Conservation (phyloP, 35 echinoderm and acorn worm genomes). For the Patiria miniata region DNA sequence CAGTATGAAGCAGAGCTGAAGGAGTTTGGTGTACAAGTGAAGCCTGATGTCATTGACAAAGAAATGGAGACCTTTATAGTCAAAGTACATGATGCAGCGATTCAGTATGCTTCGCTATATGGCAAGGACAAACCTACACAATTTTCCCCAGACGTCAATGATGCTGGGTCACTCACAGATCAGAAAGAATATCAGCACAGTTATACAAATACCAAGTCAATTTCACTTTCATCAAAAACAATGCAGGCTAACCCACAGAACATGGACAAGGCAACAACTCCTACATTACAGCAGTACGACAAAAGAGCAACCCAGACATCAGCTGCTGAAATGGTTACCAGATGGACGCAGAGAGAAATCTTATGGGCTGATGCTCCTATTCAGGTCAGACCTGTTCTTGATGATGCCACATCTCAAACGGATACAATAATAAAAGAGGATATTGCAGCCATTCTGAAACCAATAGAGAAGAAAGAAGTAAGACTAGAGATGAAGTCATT, state of each 20-base stretch:
- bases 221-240: background rate
- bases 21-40: conserved; percentile 21
- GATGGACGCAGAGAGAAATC: conserved; percentile 43
- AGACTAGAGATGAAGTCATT: background rate
- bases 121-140: conserved; percentile 27
- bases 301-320: no score
- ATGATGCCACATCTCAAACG: conserved; percentile 22
- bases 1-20: conserved; percentile 49
- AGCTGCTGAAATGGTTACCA: background rate
- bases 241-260: background rate
- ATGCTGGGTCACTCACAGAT: background rate
- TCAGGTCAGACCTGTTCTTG: background rate
- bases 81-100: conserved; percentile 2
- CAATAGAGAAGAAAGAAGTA: conserved; percentile 18
- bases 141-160: conserved; percentile 16
- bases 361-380: background rate
- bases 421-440: background rate
- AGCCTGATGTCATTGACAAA: conserved; percentile 38
- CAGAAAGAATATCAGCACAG: background rate
- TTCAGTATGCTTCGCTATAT: background rate
- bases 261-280: background rate
- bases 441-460: conserved; percentile 1
- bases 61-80: conserved; percentile 40
- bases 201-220: background rate
- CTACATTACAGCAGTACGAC: no score